Conservation (phyloP, 2,797 vertebrate genomes). For the Platyrinchus mystaceus region DNA sequence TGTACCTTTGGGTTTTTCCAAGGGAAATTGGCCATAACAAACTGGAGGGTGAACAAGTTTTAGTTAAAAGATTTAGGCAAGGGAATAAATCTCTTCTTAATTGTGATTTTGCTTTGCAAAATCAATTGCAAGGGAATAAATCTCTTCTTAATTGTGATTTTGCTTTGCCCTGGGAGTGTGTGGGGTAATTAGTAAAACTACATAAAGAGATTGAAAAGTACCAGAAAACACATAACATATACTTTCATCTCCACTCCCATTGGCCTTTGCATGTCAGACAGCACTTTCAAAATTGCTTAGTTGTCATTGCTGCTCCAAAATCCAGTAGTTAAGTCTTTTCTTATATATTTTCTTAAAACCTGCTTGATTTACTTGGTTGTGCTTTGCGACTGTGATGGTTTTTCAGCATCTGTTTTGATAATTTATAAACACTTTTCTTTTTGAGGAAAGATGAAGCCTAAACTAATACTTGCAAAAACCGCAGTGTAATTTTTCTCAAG, state of each 20-base stretch:
- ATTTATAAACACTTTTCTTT: neutral
- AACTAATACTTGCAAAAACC: neutral
- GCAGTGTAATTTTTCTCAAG: neutral
- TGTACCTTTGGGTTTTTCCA: neutral
- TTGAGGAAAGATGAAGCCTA: neutral
- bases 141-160: neutral
- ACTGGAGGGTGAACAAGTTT: neutral
- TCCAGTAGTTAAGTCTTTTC: neutral
- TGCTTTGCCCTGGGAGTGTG: neutral
- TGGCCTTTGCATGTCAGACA: neutral
- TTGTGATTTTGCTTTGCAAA: too few species aligned
- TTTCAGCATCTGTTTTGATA: neutral
- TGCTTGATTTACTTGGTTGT: neutral
- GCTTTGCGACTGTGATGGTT: neutral
- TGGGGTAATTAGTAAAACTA: neutral
- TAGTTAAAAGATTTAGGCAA: neutral
- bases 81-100: neutral
- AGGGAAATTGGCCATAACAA: neutral
- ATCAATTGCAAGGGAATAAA: neutral
- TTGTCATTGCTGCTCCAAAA: neutral
- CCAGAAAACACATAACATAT: neutral
- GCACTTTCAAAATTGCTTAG: neutral
- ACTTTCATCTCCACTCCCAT: neutral
- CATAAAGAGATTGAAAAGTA: rapidly evolving
- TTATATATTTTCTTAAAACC: neutral